A percentile compares a stretch with the other conserved stretches of the same genome.
Evolutionary conservation across 2,888 invertebrate species (phyloP).

Genomic region (Ischnura elegans): DNA sequence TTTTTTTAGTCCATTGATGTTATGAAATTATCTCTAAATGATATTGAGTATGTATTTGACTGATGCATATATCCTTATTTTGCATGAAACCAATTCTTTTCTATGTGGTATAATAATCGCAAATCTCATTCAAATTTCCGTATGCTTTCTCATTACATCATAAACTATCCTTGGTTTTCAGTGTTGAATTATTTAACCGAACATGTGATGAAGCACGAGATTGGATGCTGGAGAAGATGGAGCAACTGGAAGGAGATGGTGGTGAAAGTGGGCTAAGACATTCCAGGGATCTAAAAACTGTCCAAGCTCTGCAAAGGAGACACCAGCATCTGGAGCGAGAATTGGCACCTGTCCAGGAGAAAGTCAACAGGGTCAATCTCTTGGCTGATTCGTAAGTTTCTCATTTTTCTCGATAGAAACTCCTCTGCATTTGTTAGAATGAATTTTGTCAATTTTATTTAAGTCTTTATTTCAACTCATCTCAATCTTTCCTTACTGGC

Average conservation of each 20-base stretch:
- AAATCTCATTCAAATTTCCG: too few species aligned
- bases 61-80: too few species aligned
- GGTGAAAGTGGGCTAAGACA: constrained; percentile 82
- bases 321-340: constrained; percentile 97
- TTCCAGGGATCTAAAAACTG: constrained; percentile 90
- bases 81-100: too few species aligned
- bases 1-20: too few species aligned
- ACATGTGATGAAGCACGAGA: constrained; percentile 98
- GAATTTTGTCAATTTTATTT: too few species aligned
- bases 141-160: too few species aligned
- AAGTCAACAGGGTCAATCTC: constrained; percentile 90
- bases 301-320: constrained; percentile 92
- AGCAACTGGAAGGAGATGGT: constrained; percentile 89
- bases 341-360: constrained; percentile 95
- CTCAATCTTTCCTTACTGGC: too few species aligned
- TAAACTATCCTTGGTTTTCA: too few species aligned
- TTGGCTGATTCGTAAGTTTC: constrained; percentile 90
- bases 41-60: too few species aligned
- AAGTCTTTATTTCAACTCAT: too few species aligned
- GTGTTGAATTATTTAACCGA: constrained; percentile 96
- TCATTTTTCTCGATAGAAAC: background rate
- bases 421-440: background rate
- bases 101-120: too few species aligned
- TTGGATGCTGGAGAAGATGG: constrained; percentile 98
- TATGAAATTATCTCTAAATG: too few species aligned